These are phyloP conservation scores for Aleadryas rufinucha DNA, from an alignment of 2,113 vertebrate species.

Conservation along the genomic window DNA sequence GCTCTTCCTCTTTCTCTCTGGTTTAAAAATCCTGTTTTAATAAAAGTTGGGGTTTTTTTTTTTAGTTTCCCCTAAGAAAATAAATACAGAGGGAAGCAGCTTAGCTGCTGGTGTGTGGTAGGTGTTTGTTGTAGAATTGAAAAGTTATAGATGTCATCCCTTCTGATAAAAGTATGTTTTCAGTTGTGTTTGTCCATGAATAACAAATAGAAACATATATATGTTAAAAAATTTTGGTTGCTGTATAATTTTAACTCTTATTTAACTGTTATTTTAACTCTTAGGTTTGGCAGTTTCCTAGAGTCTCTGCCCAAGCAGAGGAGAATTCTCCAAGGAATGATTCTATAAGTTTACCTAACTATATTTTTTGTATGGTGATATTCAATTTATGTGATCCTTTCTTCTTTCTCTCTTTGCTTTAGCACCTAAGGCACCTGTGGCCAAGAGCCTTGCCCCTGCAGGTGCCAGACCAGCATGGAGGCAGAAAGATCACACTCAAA, in stretches of 20 bases:
- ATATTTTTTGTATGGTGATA: not conserved
- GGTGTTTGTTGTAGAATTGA: not conserved
- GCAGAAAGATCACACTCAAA: constrained; percentile 54
- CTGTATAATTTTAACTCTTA: not conserved
- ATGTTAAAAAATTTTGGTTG: not conserved
- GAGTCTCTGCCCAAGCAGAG: not conserved
- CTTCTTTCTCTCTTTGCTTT: not conserved
- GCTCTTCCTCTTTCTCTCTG: not conserved
- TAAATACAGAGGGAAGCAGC: not conserved
- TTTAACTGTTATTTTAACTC: not conserved
- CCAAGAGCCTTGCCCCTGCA: not conserved
- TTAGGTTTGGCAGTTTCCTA: not conserved
- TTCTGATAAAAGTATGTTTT: not conserved
- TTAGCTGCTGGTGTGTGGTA: not conserved
- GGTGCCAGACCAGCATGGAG: constrained; percentile 56
- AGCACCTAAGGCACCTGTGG: constrained; percentile 21
- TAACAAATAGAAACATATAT: not conserved
- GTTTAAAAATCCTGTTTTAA: not conserved
- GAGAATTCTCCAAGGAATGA: not conserved
- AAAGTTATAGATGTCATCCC: not conserved
- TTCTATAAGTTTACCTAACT: not conserved
- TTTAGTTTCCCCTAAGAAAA: not conserved
- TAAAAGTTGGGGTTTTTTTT: not conserved
- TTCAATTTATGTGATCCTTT: not conserved
- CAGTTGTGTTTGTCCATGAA: not conserved